These are phyloP conservation scores for Cyrtorhinus lividipennis DNA, from an alignment of 1,140 invertebrate genomes.

Conservation along the genomic window DNA sequence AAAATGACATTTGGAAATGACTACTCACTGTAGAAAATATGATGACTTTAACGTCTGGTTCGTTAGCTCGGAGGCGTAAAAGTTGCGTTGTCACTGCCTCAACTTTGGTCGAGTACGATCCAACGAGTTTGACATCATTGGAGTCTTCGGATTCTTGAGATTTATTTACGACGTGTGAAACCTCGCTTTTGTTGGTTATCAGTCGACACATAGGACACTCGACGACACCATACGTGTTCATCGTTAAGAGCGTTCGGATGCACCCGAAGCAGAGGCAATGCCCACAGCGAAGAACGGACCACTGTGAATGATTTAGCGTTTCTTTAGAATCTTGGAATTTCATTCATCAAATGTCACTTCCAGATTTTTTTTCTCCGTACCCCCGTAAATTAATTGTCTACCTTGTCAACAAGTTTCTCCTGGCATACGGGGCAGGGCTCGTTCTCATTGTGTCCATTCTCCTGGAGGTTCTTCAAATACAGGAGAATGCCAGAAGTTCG, in stretches of 20 bases:
- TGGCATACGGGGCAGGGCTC: conserved; percentile 56
- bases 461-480: conserved; percentile 33
- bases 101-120: conserved; percentile 58
- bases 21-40: conserved; percentile 54
- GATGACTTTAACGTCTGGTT: conserved; percentile 47
- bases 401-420: conserved; percentile 34
- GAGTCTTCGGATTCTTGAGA: conserved; percentile 18
- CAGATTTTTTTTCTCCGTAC: too few relatives aligned
- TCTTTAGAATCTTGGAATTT: too few relatives aligned
- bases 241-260: conserved; percentile 31
- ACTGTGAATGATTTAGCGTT: conserved; percentile 32
- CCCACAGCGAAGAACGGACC: conserved; percentile 52
- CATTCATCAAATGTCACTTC: too few relatives aligned
- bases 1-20: too few relatives aligned
- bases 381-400: too few relatives aligned
- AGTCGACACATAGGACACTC: conserved; percentile 53
- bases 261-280: conserved; percentile 52
- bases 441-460: conserved; percentile 27
- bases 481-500: conserved; percentile 30
- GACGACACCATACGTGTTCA: conserved; percentile 18
- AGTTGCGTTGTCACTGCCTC: conserved; percentile 46
- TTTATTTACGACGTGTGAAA: conserved; percentile 42
- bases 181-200: conserved; percentile 35
- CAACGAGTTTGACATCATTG: conserved; percentile 29
- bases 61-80: conserved; percentile 37